Evolutionary conservation across 2,888 invertebrate genomes (phyloP), one percentile per base, ranked within the genome.

Genomic region (Chrysina gloriosa): DNA sequence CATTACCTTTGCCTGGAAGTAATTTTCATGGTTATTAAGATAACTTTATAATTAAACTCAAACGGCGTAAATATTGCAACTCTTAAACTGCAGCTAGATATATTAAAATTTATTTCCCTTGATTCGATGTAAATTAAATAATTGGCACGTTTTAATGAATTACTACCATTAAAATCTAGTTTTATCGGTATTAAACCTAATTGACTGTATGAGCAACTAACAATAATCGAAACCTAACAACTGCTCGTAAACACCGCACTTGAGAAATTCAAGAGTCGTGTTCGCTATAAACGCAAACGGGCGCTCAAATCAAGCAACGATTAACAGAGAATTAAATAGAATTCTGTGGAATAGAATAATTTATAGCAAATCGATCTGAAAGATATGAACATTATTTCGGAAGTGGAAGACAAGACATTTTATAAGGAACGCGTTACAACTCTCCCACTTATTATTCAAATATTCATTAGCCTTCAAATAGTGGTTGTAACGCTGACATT

Each of bases 401-500:
- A 16, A 29, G 7, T 29, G 16, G 42, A 42, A 61, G 45, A 45
- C 14, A 29, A 27, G 14, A 27, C 7, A 9, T 58, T 42, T 42
- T 42, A 58, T 36, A 19, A 16, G 31, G 31, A 39, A 52, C 5
- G 6, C 42, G 23, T 58, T 42, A 45, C 29, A 29, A 27, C 45
- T 45, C 27, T 42, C 27, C 19, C 25, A 61, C 29, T 25, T 25
- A 27, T 27, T 42, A 45, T 61, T 61, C 45, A 61, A 61, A 61
- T 61, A 61, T 61, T 61, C 58, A 61, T 61, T 61, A 61, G 42
- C 27, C 27, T 19, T 42, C 45, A 61, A 42, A 61, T 42, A 42
- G 42, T 42, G 58, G 58, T 61, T 61, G 58, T 61, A 42, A 45
- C 42, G n/a, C 3, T 61, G 58, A 61, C 58, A n/a, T 61, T 61